Evolutionary conservation across 2,888 invertebrate genomes (phyloP).

Genomic region (Antheraea yamamai): DNA sequence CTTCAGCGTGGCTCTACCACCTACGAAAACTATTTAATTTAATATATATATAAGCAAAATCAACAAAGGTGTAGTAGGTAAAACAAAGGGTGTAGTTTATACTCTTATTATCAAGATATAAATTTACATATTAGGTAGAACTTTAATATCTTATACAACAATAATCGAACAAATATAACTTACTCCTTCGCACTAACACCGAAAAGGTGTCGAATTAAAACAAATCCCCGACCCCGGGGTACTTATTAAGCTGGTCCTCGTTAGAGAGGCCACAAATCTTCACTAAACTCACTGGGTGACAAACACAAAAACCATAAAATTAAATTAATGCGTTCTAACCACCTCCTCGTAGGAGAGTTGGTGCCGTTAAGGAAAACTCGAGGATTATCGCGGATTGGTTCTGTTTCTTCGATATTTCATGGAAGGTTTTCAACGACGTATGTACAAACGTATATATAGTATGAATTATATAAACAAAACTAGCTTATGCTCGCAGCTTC

Average conservation of each 20-base stretch:
- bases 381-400: slow-evolving; percentile 38
- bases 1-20: too few species aligned
- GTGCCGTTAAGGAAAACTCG: slow-evolving; percentile 64
- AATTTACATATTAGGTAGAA: neutral
- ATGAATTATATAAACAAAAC: neutral
- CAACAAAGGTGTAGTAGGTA: neutral
- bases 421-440: neutral
- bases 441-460: neutral
- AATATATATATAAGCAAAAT: neutral
- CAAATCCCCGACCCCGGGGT: slow-evolving; percentile 18
- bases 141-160: neutral
- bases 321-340: slow-evolving; percentile 77
- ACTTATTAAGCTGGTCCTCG: slow-evolving; percentile 67
- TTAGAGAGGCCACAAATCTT: slow-evolving; percentile 77
- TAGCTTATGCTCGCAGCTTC: too few species aligned
- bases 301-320: slow-evolving; percentile 82
- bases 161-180: neutral
- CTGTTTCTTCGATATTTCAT: slow-evolving; percentile 22
- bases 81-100: neutral
- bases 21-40: too few species aligned
- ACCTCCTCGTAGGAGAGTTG: slow-evolving; percentile 60
- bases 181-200: neutral
- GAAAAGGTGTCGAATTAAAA: neutral
- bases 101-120: neutral
- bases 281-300: slow-evolving; percentile 70